Evolutionary conservation across 2,888 invertebrate species (phyloP).

Genomic region (Eristalinus sepulchralis): DNA sequence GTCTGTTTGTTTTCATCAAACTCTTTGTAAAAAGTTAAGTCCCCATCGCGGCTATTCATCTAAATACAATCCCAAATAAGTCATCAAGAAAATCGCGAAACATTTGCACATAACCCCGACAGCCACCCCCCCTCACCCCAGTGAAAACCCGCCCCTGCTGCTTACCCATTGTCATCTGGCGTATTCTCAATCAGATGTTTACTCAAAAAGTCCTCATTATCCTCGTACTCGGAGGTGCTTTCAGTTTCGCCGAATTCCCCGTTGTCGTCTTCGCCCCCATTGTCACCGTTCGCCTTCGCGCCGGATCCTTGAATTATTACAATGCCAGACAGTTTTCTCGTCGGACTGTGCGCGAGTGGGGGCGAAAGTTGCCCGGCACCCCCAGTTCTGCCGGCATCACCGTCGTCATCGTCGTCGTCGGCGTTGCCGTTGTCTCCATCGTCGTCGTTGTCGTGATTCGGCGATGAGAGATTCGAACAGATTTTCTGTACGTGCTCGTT

Average conservation of each 20-base stretch:
- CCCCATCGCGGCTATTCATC: neutral
- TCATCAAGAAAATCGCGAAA: neutral
- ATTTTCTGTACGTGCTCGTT: conserved; percentile 77
- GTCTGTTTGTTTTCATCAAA: too few species aligned
- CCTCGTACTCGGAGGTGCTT: conserved; percentile 73
- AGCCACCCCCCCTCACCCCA: neutral
- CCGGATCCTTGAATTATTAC: conserved; percentile 67
- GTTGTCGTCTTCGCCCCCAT: conserved; percentile 34
- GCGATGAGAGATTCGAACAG: conserved; percentile 75
- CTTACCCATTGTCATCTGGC: conserved; percentile 50
- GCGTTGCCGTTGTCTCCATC: conserved; percentile 3
- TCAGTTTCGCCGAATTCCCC: conserved; percentile 60
- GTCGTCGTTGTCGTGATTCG: conserved; percentile 17
- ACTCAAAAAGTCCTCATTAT: conserved; percentile 49
- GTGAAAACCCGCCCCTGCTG: neutral
- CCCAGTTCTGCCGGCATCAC: conserved; percentile 1
- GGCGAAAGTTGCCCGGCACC: conserved; percentile 3
- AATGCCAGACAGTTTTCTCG: conserved; percentile 65
- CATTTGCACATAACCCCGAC: neutral
- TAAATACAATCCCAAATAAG: neutral
- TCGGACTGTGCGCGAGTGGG: conserved; percentile 18
- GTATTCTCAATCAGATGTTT: conserved; percentile 44
- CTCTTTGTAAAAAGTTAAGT: neutral
- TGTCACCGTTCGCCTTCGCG: conserved; percentile 35
- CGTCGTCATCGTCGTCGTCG: neutral